A percentile compares a stretch with the other conserved stretches of the same genome.
phyloP scores from a whole-genome alignment of 1,140 invertebrate species.

The Belonocnema kinseyi region DNA sequence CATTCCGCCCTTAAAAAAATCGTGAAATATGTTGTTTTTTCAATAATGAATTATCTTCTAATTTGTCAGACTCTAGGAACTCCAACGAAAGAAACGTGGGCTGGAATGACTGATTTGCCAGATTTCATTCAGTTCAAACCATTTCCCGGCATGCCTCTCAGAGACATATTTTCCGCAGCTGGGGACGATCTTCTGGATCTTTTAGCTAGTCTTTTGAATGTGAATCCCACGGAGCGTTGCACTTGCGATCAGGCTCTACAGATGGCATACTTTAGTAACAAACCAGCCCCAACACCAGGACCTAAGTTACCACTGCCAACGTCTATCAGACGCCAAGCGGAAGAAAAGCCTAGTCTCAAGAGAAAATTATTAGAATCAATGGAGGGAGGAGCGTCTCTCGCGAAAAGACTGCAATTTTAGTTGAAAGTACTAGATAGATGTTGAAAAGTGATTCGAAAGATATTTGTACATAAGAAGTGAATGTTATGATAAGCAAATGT shows the following conservation, averaged over 20 bases:
- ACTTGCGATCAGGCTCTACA: slow-evolving; percentile 88
- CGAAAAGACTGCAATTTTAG: slow-evolving; percentile 81
- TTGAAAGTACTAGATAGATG: not conserved
- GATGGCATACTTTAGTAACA: slow-evolving; percentile 92
- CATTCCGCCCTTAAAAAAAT: no score
- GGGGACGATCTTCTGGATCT: slow-evolving; percentile 94
- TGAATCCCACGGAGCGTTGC: slow-evolving; percentile 91
- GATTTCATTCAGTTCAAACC: slow-evolving; percentile 96
- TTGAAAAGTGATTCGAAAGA: not conserved
- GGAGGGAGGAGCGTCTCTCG: slow-evolving; percentile 80
- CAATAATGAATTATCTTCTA: not conserved
- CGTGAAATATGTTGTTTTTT: no score
- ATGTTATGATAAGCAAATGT: not conserved
- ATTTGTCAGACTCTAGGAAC: slow-evolving; percentile 83
- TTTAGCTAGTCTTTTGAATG: slow-evolving; percentile 85
- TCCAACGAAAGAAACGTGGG: slow-evolving; percentile 95
- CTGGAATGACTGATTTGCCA: slow-evolving; percentile 88
- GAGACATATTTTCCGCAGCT: slow-evolving; percentile 97
- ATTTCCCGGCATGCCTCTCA: slow-evolving; percentile 88
- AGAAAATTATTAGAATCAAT: slow-evolving; percentile 83
- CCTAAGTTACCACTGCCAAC: slow-evolving; percentile 87
- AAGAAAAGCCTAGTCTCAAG: slow-evolving; percentile 84
- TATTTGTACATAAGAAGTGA: not conserved
- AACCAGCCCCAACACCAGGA: slow-evolving; percentile 90
- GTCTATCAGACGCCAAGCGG: slow-evolving; percentile 77